Conservation (phyloP, 2,888 invertebrate species). For the Leptinotarsa rubiginosa region DNA sequence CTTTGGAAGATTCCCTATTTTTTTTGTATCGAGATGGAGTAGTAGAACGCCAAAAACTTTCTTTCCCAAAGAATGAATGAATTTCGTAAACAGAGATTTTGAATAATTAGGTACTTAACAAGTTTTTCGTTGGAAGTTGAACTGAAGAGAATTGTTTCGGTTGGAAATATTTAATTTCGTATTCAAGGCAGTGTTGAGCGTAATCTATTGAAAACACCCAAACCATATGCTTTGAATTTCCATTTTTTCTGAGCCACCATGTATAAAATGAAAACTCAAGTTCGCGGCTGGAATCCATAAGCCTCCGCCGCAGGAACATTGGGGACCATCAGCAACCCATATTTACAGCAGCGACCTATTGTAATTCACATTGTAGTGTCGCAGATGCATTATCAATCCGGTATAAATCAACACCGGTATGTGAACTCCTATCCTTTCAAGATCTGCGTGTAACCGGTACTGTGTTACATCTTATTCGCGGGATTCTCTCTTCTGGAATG, state of each 20-base stretch:
- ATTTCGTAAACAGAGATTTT: too few species aligned
- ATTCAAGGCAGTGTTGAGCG: too few species aligned
- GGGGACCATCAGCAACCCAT: slow-evolving; percentile 47
- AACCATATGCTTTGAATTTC: too few species aligned
- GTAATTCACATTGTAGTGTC: slow-evolving; percentile 66
- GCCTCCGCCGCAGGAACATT: slow-evolving; percentile 6
- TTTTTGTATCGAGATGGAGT: too few species aligned
- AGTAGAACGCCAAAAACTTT: too few species aligned
- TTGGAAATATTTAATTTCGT: too few species aligned
- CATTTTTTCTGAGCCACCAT: background rate
- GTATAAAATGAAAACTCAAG: slow-evolving; percentile 16
- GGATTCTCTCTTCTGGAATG: slow-evolving; percentile 52
- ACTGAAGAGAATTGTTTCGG: too few species aligned
- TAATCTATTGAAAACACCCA: too few species aligned
- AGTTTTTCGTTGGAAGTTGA: too few species aligned
- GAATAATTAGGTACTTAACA: too few species aligned
- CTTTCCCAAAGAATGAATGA: too few species aligned
- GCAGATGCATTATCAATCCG: slow-evolving; percentile 65
- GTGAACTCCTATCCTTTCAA: slow-evolving; percentile 38
- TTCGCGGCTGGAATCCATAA: slow-evolving; percentile 31
- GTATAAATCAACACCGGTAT: slow-evolving; percentile 58
- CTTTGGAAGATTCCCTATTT: too few species aligned
- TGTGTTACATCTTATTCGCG: slow-evolving; percentile 61
- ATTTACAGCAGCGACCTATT: slow-evolving; percentile 64
- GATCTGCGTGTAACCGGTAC: slow-evolving; percentile 55